phyloP scores from a whole-genome alignment of 2,888 invertebrate genomes.

The Odontomyia ornata region DNA sequence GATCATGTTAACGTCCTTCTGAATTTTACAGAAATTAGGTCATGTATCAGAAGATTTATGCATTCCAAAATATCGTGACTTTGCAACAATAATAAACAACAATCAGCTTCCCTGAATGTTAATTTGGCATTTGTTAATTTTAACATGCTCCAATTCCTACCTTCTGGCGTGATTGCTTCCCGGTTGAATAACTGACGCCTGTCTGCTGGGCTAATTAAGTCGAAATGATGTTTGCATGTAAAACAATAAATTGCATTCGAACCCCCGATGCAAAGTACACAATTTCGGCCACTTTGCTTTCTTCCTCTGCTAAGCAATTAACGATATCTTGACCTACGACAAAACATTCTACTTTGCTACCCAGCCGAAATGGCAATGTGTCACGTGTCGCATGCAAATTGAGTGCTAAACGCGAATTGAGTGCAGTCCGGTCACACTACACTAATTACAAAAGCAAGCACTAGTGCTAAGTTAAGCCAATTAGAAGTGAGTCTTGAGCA shows the following conservation, averaged over 20 bases:
- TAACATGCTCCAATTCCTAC: background rate
- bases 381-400: slow-evolving; percentile 36
- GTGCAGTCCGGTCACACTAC: slow-evolving; percentile 12
- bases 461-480: slow-evolving; percentile 9
- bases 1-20: no score
- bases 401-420: slow-evolving; percentile 30
- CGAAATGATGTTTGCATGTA: background rate
- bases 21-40: no score
- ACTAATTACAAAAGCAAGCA: slow-evolving; percentile 25
- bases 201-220: background rate
- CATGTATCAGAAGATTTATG: no score
- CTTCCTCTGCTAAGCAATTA: background rate
- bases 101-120: background rate
- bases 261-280: background rate
- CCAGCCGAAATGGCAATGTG: background rate
- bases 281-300: background rate
- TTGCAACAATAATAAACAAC: no score
- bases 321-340: slow-evolving; percentile 30
- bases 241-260: slow-evolving; percentile 1
- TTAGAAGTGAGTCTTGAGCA: slow-evolving; percentile 7
- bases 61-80: no score
- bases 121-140: background rate
- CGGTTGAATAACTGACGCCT: background rate
- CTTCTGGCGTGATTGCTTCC: background rate
- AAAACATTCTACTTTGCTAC: background rate